Evolutionary conservation across 2,113 vertebrate genomes (phyloP), one percentile per base, ranked within the genome.

Genomic region (Anhinga anhinga): DNA sequence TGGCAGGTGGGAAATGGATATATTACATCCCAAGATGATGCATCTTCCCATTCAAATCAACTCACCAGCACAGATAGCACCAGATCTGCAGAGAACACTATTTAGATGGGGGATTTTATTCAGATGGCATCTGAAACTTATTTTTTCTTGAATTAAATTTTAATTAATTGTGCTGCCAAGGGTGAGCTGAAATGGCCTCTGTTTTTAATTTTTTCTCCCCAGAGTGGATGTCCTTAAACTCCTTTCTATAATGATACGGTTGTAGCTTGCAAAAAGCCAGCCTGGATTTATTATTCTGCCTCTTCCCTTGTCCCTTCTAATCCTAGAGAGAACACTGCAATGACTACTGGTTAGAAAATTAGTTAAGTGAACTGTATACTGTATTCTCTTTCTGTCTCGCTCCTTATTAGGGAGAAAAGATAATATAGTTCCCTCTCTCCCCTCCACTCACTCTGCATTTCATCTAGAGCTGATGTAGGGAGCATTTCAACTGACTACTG

Each of bases 291-390:
- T 97, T 91, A 97, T 93, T 94, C 94, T 96, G 78, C 63, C 27
- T 97, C 89, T 96, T 91, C n/a, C 67, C 91, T 87, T 95, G 91
- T 94, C 93, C 87, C 71, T 91, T 96, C 91, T 94, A 95, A 97
- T 97, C 74, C 89, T 95, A 92, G 78, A 88, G 87, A 96, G 87
- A 96, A 34, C 85, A 88, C 81, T 94, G 87, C 91, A 94, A 77
- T 90, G 94, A 95, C 84, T 96, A 87, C 90, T 95, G 89, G 84
- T 96, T 96, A 94, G 89, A 96, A 97, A 97, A 96, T 92, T 95
- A 93, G 95, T 93, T 95, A 97, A 96, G 94, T 74, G 94, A 96
- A 86, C 89, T 86, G 87, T 96, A 74, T 90, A 63, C 79, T 67
- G 74, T 90, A 94, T 97, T 96, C 67, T 91, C 26, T 82, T 84